These are phyloP conservation scores for Xestobium rufovillosum DNA, from an alignment of 2,888 invertebrate species.

Conservation along the genomic window DNA sequence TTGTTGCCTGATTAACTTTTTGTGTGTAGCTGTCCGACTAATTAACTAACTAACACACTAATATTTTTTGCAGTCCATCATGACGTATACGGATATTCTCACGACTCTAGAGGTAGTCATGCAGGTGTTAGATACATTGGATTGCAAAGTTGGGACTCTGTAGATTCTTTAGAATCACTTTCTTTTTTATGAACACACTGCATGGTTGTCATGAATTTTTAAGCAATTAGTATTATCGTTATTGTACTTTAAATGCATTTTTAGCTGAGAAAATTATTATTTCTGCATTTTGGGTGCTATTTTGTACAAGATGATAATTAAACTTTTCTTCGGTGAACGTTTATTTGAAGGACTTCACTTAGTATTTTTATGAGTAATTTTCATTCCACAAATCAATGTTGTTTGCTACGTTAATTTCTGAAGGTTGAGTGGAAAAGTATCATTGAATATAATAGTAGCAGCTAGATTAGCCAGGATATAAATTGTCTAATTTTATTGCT, in stretches of 20 bases:
- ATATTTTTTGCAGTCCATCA: constrained; percentile 48
- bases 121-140: constrained; percentile 45
- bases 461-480: no score
- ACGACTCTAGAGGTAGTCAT: constrained; percentile 67
- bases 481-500: no score
- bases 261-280: constrained; percentile 6
- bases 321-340: no score
- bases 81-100: constrained; percentile 57
- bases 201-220: constrained; percentile 34
- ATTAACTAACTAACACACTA: constrained; percentile 24
- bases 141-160: constrained; percentile 45
- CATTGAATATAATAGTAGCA: no score
- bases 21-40: constrained; percentile 2
- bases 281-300: background rate
- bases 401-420: no score
- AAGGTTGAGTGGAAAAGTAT: no score
- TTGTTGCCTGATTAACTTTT: background rate
- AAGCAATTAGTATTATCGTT: constrained; percentile 22
- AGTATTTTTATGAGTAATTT: no score
- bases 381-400: no score
- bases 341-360: no score
- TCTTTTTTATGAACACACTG: constrained; percentile 40
- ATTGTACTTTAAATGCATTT: constrained; percentile 10
- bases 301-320: no score
- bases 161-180: constrained; percentile 45